Base-by-base conservation (phyloP, 2,113 vertebrate species). In the Meriones unguiculatus region DNA sequence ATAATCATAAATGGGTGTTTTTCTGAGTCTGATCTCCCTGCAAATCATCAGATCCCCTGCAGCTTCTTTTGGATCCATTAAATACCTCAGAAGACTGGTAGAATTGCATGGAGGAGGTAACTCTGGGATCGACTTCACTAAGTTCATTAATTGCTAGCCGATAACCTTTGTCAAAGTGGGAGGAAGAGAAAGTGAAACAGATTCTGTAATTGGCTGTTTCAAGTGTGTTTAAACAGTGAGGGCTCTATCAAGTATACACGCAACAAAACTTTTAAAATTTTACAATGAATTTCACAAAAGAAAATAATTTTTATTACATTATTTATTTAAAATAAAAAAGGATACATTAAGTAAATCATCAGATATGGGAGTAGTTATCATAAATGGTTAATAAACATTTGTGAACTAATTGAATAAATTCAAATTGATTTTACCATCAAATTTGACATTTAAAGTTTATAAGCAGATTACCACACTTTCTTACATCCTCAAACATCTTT, bases 291-390 rank as follows among this genome's bases (percentile, higher is more conserved):
- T 85, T 90, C 6, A 4, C 46, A 35, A 69, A 91, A 94, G n/a
- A 72, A 85, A 82, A 25, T 15, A 54, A 57, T 50, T 67, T 85
- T 92, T 67, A 9, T 92, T 59, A 64, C 3, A 30, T 80, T n/a
- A 91, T 38, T n/a, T 22, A 95, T 38, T 69, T 90, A 64, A 84
- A 64, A n/a, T 89, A 86, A 97, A 93, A 87, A 95, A 62, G 57
- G 13, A 41, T 2, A n/a, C 67, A 77, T 62, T 87, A 90, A 80
- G 11, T n/a, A 73, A 59, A 70, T 69, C 4, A 41, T 11, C 57
- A 89, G 22, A 64, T 54, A 72, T 46, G 22, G 6, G 14, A 91
- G 17, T 78, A 91, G 0, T 22, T 70, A 35, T 11, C 52, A 65
- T 15, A 90, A 93, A 93, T 3, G 78, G 59, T 89, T 62, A 89